Evolutionary conservation across 2,888 invertebrate species (phyloP), one percentile per base, ranked within the genome.

Genomic region (Ptilodon capucinus): DNA sequence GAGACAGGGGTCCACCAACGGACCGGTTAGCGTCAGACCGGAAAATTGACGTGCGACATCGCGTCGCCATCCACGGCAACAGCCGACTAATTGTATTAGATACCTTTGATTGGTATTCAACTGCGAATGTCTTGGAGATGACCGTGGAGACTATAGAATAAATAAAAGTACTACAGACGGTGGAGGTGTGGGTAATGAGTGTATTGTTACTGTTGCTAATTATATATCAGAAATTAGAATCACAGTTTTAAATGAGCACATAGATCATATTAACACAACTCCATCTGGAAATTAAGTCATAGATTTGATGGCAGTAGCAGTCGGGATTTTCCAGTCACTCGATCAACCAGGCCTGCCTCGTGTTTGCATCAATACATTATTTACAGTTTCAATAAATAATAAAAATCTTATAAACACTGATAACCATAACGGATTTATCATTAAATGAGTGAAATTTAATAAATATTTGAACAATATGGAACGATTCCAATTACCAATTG

Each of bases 21-120:
- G 57, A 64, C 68, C 61, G 64, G 60, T 69, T 57, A 43, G 62
- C 68, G 68, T 51, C 61, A 68, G 74, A 72, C 74, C 67, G 69
- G 68, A 65, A 69, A 68, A 73, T 74, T 64, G 60, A 51, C 48
- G 42, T 51, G 54, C 64, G 66, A 55, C 60, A 49, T 42, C 49
- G n/a, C 52, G 64, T 54, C 64, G 66, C 57, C 46, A 42, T 46
- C 7, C 9, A 25, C 28, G 51, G 40, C 39, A 42, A 46, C 44
- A 40, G 32, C 40, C 19, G 30, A 19, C 40, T 61, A 59, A 57
- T 62, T 53, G 62, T 48, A 53, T 60, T 50, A 57, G 52, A 52
- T 44, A 40, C 18, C 35, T 61, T 38, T 47, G 42, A 61, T 57
- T 52, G 49, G 42, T 13, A 21, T n/a, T 8, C 4, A 8, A n/a